phyloP scores from a whole-genome alignment of 2,113 vertebrate genomes.

The Ranitomeya imitator region DNA sequence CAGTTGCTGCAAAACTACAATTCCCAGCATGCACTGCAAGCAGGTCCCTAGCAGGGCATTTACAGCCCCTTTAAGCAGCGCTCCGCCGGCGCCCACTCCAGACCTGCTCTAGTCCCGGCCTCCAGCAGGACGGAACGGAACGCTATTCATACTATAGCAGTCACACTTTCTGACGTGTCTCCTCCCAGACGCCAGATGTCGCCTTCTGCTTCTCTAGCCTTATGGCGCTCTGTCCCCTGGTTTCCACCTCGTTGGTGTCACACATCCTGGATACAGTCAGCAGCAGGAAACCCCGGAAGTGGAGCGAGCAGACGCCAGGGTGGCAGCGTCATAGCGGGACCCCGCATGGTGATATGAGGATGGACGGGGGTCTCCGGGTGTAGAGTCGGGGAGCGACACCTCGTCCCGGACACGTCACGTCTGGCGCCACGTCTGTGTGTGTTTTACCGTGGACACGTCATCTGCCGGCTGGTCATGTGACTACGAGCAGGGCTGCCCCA shows the following conservation, averaged over 20 bases:
- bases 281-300: slow-evolving; percentile 32
- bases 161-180: too few species aligned
- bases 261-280: slow-evolving; percentile 21
- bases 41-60: too few species aligned
- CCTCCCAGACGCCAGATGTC: background rate
- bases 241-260: background rate
- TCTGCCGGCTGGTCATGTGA: background rate
- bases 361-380: background rate
- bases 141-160: too few species aligned
- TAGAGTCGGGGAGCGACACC: background rate
- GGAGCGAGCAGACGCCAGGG: background rate
- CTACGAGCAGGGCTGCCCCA: background rate
- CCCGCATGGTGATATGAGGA: slow-evolving; percentile 1
- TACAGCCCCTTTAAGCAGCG: too few species aligned
- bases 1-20: too few species aligned
- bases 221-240: background rate
- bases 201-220: background rate
- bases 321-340: too few species aligned
- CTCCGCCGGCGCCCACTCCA: too few species aligned
- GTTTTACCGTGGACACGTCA: slow-evolving; percentile 37
- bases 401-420: background rate
- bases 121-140: too few species aligned
- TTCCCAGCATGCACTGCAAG: too few species aligned
- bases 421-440: slow-evolving; percentile 25
- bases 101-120: too few species aligned